phyloP scores from a whole-genome alignment of 2,113 vertebrate genomes.

The Burhinus oedicnemus region DNA sequence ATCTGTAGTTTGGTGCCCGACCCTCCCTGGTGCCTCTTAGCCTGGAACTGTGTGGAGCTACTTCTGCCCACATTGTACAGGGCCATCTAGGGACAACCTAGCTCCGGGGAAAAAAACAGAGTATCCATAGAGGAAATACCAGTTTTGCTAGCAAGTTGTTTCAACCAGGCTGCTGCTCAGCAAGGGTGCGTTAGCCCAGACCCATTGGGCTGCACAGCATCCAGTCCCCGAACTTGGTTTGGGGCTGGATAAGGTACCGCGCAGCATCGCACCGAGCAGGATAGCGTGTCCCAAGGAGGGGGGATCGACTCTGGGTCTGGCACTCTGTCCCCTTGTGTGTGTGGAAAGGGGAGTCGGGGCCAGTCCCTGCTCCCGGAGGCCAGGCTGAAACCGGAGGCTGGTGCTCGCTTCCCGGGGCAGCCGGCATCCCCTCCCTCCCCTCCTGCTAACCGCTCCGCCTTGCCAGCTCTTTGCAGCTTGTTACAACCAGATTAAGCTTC shows the following conservation, averaged over 20 bases:
- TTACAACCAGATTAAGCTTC: neutral
- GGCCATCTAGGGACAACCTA: neutral
- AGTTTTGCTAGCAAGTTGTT: neutral
- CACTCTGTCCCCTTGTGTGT: neutral
- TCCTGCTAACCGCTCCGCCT: neutral
- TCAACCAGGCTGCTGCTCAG: neutral
- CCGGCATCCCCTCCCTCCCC: no score
- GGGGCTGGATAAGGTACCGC: neutral
- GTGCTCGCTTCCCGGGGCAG: no score
- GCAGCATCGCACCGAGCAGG: neutral
- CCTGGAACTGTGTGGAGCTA: neutral
- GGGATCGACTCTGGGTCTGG: neutral
- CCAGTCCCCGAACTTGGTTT: no score
- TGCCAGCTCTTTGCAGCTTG: neutral
- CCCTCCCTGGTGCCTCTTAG: neutral
- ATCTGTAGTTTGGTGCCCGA: neutral
- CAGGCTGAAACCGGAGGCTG: neutral
- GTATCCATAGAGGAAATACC: neutral
- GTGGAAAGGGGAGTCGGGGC: neutral
- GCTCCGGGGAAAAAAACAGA: neutral
- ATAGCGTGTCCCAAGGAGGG: fast-evolving
- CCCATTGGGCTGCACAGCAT: neutral
- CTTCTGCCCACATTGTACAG: neutral
- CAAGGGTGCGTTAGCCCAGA: neutral
- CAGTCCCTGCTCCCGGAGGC: neutral